Base-by-base conservation (phyloP, 2,113 vertebrate genomes). In the Phyllostomus discolor region DNA sequence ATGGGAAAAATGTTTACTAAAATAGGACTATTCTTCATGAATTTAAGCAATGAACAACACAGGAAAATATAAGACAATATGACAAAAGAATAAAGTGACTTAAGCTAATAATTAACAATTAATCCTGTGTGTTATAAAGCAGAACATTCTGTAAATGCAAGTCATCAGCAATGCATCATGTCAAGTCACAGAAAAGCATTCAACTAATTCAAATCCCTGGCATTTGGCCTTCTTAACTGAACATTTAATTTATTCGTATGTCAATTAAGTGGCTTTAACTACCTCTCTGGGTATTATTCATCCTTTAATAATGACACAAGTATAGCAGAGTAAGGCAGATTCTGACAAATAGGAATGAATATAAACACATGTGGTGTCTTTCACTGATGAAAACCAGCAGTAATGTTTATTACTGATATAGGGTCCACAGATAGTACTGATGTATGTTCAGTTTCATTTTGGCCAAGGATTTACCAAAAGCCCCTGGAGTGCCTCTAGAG, bases 171-270 rank as follows among this genome's bases (percentile, higher is more conserved):
- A 64, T 82, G 19, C 17, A 87, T 82, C 43, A 88, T n/a, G 57
- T 72, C 80, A 85, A 82, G 35, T 66, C 62, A 91, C 28, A 81
- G 88, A 88, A 94, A 80, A 96, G 10, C 94, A 92, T 67, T 95
- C 64, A 90, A 91, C 54, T 66, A 85, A 83, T 93, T 95, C 43
- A 88, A 57, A 95, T 78, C 19, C 48, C 35, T 96, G 57, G 89
- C 91, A 90, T 91, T 95, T 97, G 93, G 85, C 41, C 67, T n/a
- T 89, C 83, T 82, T 96, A 93, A 95, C 15, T 93, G 64, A 96
- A 87, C 38, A 79, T 79, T 90, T 89, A 52, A 95, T 75, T 95
- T 90, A 96, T 96, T 96, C 78, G 57, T 88, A 85, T 81, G 4
- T 66, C 93, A 96, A 91, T 94, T 94, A 90, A 67, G 19, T 81